Conservation (phyloP, 2,797 vertebrate species). For the Onychomys leucogaster region DNA sequence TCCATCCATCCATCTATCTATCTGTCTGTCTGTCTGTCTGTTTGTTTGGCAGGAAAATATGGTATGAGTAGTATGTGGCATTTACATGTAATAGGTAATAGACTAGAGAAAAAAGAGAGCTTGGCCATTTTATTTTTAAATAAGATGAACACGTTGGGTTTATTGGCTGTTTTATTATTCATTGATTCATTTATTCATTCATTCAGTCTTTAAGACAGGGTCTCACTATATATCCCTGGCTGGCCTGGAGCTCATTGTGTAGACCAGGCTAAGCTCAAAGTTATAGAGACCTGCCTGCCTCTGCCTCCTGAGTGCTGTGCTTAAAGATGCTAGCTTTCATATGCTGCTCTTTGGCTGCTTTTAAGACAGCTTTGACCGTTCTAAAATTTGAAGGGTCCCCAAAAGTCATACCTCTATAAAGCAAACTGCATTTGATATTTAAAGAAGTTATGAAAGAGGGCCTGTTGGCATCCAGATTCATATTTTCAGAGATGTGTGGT, state of each 20-base stretch:
- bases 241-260: neutral
- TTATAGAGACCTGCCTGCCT: neutral
- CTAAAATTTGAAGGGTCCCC: neutral
- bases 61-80: neutral
- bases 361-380: constrained; percentile 47
- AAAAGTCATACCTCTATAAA: constrained; percentile 33
- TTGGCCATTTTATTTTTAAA: constrained; percentile 60
- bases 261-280: neutral
- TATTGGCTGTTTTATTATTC: neutral
- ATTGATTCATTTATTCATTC: neutral
- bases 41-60: neutral
- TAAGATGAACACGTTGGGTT: constrained; percentile 47
- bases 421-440: constrained; percentile 9
- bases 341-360: neutral
- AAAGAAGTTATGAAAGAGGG: constrained; percentile 9
- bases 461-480: neutral
- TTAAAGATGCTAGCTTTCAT: neutral
- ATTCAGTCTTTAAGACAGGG: neutral
- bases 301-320: too few species aligned
- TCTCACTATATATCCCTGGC: neutral
- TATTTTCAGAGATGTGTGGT: neutral
- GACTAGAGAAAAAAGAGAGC: neutral
- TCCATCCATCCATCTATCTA: too few species aligned
- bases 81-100: constrained; percentile 57
- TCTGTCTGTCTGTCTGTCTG: too few species aligned